These are phyloP conservation scores for Netelia inedita DNA, from an alignment of 2,888 invertebrate genomes.

Conservation along the genomic window DNA sequence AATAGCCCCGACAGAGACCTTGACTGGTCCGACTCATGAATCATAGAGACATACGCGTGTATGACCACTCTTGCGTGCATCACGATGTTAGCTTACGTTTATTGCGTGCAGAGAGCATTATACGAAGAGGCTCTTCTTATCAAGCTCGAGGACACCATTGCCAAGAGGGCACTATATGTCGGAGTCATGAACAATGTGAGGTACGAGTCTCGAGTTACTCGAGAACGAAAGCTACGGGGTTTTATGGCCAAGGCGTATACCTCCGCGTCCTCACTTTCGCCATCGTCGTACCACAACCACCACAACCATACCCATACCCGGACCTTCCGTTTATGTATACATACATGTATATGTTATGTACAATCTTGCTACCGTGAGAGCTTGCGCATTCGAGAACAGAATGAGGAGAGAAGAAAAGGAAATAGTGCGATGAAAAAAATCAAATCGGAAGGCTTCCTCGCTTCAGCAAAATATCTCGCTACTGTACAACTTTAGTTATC, in stretches of 20 bases:
- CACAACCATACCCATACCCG: too few species aligned
- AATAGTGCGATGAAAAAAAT: conserved; percentile 14
- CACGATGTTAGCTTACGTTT: not conserved
- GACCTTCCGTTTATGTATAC: not conserved
- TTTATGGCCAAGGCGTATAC: conserved; percentile 38
- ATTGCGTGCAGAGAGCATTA: conserved; percentile 13
- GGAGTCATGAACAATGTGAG: conserved; percentile 33
- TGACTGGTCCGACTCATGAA: not conserved
- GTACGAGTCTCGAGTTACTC: conserved; percentile 56
- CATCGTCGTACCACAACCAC: too few species aligned
- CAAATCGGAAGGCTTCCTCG: conserved; percentile 30
- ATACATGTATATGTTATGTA: conserved; percentile 17
- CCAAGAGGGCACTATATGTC: not conserved
- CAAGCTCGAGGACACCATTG: conserved; percentile 24
- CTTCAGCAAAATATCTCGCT: conserved; percentile 41
- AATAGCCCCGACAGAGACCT: not conserved
- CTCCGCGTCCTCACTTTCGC: not conserved
- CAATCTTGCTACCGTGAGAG: conserved; percentile 1
- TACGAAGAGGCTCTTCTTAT: conserved; percentile 40
- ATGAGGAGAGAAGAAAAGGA: not conserved
- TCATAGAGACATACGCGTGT: not conserved
- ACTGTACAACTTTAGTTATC: conserved; percentile 54
- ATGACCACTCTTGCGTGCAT: not conserved
- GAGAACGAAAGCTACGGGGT: conserved; percentile 49
- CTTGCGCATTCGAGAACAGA: conserved; percentile 32